A percentile compares a stretch with the other conserved stretches of the same genome.
These are phyloP conservation scores for Tachina fera DNA, from an alignment of 2,888 invertebrate genomes.

Conservation along the genomic window DNA sequence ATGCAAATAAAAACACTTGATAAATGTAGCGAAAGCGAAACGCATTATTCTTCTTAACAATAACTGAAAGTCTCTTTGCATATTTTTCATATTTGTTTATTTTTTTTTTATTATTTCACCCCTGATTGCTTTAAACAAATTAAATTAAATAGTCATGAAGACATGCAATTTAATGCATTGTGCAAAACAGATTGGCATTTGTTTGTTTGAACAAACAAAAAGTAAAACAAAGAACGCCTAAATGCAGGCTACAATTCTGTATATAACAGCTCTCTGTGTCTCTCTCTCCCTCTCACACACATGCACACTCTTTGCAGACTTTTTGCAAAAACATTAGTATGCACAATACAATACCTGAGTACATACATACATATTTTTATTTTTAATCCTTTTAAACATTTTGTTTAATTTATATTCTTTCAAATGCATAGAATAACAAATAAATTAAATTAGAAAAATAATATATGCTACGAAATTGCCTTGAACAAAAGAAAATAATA, in stretches of 20 bases:
- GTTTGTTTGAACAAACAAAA: not conserved
- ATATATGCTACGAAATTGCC: constrained; percentile 24
- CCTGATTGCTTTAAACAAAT: constrained; percentile 37
- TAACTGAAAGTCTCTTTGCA: not conserved
- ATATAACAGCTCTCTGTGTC: not conserved
- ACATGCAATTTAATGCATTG: constrained; percentile 43
- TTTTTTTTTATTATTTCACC: not conserved
- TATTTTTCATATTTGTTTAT: not conserved
- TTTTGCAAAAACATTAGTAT: not conserved
- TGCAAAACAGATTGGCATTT: constrained; percentile 23
- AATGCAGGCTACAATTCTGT: constrained; percentile 20
- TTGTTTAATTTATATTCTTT: constrained; percentile 29
- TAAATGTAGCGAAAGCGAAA: constrained; percentile 20
- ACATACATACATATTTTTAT: constrained; percentile 4
- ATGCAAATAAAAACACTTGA: not conserved
- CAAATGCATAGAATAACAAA: constrained; percentile 7
- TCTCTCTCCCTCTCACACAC: not conserved
- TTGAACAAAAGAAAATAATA: constrained; percentile 47
- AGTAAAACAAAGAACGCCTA: constrained; percentile 29
- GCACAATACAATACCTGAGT: too few relatives aligned
- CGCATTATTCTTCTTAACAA: not conserved
- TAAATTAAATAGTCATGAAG: constrained; percentile 50
- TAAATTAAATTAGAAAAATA: not conserved
- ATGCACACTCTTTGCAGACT: not conserved
- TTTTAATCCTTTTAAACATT: constrained; percentile 23